phyloP scores from a whole-genome alignment of 2,888 invertebrate genomes.

The Calliphora vomitoria region DNA sequence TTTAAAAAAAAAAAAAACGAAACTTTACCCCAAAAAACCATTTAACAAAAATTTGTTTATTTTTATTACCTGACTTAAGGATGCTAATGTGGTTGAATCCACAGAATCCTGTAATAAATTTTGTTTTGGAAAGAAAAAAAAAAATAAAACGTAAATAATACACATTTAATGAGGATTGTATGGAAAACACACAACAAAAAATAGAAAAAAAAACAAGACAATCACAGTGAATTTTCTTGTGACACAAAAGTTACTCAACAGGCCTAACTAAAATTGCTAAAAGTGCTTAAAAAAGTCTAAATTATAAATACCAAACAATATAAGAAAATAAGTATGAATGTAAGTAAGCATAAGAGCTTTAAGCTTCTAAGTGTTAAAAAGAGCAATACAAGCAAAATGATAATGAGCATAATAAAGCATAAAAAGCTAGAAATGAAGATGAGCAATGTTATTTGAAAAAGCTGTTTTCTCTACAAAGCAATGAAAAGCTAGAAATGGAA shows the following conservation, averaged over 20 bases:
- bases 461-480: too few species aligned
- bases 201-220: slow-evolving; percentile 4
- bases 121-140: slow-evolving; percentile 78
- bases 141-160: slow-evolving; percentile 76
- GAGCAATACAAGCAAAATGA: too few species aligned
- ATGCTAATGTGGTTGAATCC: slow-evolving; percentile 85
- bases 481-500: too few species aligned
- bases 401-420: too few species aligned
- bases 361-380: neutral
- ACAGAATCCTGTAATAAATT: slow-evolving; percentile 84
- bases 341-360: neutral
- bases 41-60: slow-evolving; percentile 19
- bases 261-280: neutral
- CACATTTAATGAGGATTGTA: slow-evolving; percentile 68
- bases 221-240: slow-evolving; percentile 1
- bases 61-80: slow-evolving; percentile 85
- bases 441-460: too few species aligned
- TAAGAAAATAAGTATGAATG: too few species aligned
- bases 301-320: neutral
- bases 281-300: neutral
- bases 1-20: slow-evolving; percentile 26
- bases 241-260: neutral
- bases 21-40: slow-evolving; percentile 15
- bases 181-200: slow-evolving; percentile 8
- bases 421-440: too few species aligned